phyloP scores from a whole-genome alignment of 2,113 vertebrate genomes.

The Malurus cyaneus region DNA sequence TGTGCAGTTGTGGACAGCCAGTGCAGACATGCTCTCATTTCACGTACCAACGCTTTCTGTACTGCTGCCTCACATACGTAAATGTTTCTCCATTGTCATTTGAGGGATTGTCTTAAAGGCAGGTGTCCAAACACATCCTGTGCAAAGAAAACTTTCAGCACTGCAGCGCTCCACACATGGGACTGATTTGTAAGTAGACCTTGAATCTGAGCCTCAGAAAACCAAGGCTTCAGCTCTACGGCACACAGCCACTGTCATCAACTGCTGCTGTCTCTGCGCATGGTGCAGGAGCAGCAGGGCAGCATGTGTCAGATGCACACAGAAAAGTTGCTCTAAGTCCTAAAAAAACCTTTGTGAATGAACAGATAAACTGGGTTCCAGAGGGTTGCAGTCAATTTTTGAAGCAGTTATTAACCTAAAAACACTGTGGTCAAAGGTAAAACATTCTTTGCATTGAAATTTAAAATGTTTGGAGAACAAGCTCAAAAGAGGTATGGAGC shows the following conservation, averaged over 20 bases:
- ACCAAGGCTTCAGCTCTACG: not conserved
- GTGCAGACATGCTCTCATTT: not conserved
- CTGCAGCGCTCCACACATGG: not conserved
- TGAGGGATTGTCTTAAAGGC: not conserved
- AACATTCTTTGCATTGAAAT: not conserved
- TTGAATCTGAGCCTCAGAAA: not conserved
- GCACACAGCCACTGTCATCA: not conserved
- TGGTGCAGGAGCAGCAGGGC: not conserved
- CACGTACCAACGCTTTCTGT: not conserved
- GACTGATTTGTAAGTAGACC: not conserved
- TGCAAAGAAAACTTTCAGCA: not conserved
- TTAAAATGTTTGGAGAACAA: not conserved
- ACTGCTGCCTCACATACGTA: not conserved
- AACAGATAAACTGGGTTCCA: not conserved
- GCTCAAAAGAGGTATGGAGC: not conserved
- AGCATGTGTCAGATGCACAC: fast-evolving
- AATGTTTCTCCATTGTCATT: not conserved
- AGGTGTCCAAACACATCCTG: not conserved
- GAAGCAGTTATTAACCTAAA: not conserved
- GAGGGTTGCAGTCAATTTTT: not conserved
- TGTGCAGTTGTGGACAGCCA: not conserved
- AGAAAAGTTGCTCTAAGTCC: not conserved
- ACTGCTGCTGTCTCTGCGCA: not conserved
- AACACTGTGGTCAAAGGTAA: not conserved
- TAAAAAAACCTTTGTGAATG: not conserved